Base-by-base conservation (phyloP, 2,888 invertebrate genomes). In the Pristionchus maxplancki region DNA sequence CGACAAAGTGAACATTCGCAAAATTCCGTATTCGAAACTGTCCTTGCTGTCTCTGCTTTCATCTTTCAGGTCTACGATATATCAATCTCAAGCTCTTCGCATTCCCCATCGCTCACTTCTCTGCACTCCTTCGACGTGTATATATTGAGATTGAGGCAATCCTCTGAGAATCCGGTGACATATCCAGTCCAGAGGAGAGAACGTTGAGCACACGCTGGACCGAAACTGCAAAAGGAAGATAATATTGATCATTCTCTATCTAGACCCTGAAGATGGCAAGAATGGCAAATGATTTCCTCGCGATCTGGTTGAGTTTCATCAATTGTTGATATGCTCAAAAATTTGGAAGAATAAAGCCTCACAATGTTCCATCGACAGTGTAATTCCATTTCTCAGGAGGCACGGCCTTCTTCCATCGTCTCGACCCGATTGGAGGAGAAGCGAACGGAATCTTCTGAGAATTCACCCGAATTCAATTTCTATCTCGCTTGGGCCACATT, bases 111-210 rank as follows among this genome's bases (percentile, higher is more conserved):
- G 28, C 44, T 28, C 6, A 71, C 74, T 40, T 71, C 44, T 40
- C 87, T 50, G 50, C 71, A 74, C 34, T 71, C 74, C 31, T 34
- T 74, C 40, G 74, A 87, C 6, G 74, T 15, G 50, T 87, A 87
- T n/a, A 87, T 17, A 20, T 87, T 87, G 31, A 87, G 74, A 53
- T 74, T 67, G 17, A 87, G 50, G 37, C 87, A 87, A 34, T 87
- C 87, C 37, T 87, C 87, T 1, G 58, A 50, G 74, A 58, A 87
- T 50, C 87, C 87, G 0, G 71, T 74, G 0, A 50, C 74, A 1
- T 37, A 53, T 40, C 85, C 67, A 2, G 11, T 31, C 62, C 44
- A 67, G 9, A 62, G 8, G 17, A 28, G 0, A 0, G 64, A 44
- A 11, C 67, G 40, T 44, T 67, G 62, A 28, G 67, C 62, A 17